phyloP scores from a whole-genome alignment of 2,797 vertebrate genomes.

The Chlorospingus flavigularis region DNA sequence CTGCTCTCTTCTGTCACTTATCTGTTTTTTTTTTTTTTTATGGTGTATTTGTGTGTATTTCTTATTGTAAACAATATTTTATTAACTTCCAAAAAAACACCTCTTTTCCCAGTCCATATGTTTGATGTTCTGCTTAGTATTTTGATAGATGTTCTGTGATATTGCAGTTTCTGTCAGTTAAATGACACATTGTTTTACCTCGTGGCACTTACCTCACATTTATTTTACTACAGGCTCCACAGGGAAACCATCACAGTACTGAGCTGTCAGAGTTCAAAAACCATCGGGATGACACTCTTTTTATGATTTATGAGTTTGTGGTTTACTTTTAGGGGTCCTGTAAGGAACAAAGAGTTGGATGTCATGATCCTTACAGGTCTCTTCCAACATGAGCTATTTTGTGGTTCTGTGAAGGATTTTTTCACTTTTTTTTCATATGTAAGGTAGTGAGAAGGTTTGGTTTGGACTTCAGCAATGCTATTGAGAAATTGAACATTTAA shows the following conservation, averaged over 20 bases:
- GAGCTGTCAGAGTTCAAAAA: not conserved
- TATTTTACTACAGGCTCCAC: not conserved
- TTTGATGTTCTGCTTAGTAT: not conserved
- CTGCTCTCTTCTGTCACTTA: not conserved
- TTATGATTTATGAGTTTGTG: not conserved
- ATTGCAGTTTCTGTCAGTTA: not conserved
- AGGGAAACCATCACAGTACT: not conserved
- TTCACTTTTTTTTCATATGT: not conserved
- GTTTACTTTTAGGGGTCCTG: not conserved
- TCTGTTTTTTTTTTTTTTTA: not conserved
- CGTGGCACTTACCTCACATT: not conserved
- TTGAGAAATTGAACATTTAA: not conserved
- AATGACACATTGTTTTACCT: not conserved
- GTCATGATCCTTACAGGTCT: not conserved
- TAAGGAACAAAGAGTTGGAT: not conserved
- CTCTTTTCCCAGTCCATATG: not conserved
- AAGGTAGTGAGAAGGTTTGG: not conserved
- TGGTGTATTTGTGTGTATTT: not conserved
- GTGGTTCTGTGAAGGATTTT: not conserved
- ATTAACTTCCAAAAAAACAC: not conserved
- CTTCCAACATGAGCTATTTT: not conserved
- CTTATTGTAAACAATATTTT: not conserved
- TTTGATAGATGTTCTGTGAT: not conserved
- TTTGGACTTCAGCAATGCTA: not conserved
- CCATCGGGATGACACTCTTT: fast-evolving